Evolutionary conservation across 2,113 vertebrate species (phyloP), one percentile per base, ranked within the genome.

Genomic region (Alaudala cheleensis): DNA sequence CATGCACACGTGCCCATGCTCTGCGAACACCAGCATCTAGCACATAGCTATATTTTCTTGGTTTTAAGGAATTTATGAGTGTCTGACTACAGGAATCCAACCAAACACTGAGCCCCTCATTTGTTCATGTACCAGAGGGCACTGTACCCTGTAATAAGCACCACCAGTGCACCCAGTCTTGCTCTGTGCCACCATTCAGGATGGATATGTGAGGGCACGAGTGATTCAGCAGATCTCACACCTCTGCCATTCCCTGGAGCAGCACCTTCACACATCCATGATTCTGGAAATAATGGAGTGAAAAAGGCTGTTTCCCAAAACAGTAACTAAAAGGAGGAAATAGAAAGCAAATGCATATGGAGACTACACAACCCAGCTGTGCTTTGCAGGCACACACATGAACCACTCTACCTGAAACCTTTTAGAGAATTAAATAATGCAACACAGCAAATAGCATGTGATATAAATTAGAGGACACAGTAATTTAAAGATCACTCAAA

Each of bases 201-300:
- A 70, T 71, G 77, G 60, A 23, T 21, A 47, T 11, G 78, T n/a
- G 66, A 90, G 93, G 88, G 53, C 79, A 81, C 0, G 0, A 70
- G 61, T 79, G 93, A 95, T 80, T 90, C 88, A 92, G 93, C 90
- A 92, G 22, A 42, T 90, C 90, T 86, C 62, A 54, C 92, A 88
- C 90, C 90, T 93, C 81, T 70, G 85, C 62, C 67, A 14, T 18
- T 88, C 62, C 93, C 92, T 4, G 5, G 50, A 77, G 86, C 60
- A 77, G 13, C 61, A 67, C 12, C 54, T 90, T 95, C 80, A 86
- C 0, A 10, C 82, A 70, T 31, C 71, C 62, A 34, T n/a, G 76
- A 45, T 6, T 90, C 94, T 53, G 92, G 65, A 97, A 92, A 86
- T 88, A 91, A 95, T 25, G 37, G 57, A 93, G 49, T 47, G 47